Percentiles rank a stretch among this genome's conserved stretches.
These are phyloP conservation scores for Cantharis nigra DNA, from an alignment of 2,888 invertebrate genomes.

Conservation along the genomic window DNA sequence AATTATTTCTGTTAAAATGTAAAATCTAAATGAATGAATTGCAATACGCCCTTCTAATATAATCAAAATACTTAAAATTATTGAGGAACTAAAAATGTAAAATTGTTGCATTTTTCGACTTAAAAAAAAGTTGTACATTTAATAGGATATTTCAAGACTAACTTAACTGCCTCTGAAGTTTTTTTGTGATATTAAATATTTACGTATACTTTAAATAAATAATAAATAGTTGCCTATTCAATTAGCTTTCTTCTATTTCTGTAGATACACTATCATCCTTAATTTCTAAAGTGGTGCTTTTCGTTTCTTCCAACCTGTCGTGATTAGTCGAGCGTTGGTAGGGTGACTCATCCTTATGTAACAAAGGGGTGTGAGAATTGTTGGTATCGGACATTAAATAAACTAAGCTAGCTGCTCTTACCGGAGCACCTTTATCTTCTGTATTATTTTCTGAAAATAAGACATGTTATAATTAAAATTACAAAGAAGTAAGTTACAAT, in stretches of 20 bases:
- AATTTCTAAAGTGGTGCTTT: slow-evolving; percentile 10
- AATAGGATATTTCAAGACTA: slow-evolving; percentile 35
- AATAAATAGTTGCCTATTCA: slow-evolving; percentile 14
- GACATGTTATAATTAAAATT: too few relatives aligned
- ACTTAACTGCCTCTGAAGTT: slow-evolving; percentile 19
- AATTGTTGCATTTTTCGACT: slow-evolving; percentile 7
- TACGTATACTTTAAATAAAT: slow-evolving; percentile 9
- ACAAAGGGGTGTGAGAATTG: slow-evolving; percentile 45
- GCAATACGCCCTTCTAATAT: slow-evolving; percentile 36
- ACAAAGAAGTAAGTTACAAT: too few relatives aligned
- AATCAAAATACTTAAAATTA: slow-evolving; percentile 38
- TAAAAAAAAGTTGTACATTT: slow-evolving; percentile 40
- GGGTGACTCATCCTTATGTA: slow-evolving; percentile 35
- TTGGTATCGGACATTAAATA: slow-evolving; percentile 38
- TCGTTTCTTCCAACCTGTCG: slow-evolving; percentile 41
- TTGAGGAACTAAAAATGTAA: slow-evolving; percentile 39
- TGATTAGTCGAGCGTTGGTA: slow-evolving; percentile 49
- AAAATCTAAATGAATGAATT: slow-evolving; percentile 21
- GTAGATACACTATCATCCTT: slow-evolving; percentile 7
- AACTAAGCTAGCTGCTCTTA: slow-evolving; percentile 40
- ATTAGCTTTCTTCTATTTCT: background rate
- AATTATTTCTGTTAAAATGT: background rate
- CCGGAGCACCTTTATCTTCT: slow-evolving; percentile 30
- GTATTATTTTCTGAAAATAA: slow-evolving; percentile 32
- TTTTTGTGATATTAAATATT: background rate